Evolutionary conservation across 2,888 invertebrate species (phyloP), one percentile per base, ranked within the genome.

Genomic region (Conops quadrifasciatus): DNA sequence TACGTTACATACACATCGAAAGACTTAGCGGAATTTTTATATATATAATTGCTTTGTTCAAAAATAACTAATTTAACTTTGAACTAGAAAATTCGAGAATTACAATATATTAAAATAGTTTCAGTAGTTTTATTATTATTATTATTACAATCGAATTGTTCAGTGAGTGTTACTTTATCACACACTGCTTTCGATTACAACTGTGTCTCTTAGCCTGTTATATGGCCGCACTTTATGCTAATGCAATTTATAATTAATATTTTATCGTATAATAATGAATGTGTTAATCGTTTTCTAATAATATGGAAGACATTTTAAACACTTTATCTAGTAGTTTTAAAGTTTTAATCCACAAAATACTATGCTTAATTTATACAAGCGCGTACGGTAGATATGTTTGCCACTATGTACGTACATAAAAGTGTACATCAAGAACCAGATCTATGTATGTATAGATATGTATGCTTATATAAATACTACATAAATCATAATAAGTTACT

Each of bases 271-370:
- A 53, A 68, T 71, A 72, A 30, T 66, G 68, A 68, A 51, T 70
- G 63, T 71, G 21, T 72, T 71, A 71, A 67, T 75, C 30, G 63
- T 73, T 71, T 36, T 62, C 59, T 82, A 82, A 80, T 78, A 78
- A 80, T 82, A 82, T 82, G 82, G 82, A 82, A 82, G 82, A 82
- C 82, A 79, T 82, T 80, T 77, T 79, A 82, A 79, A 80, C 80
- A 76, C 70, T 73, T 75, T 68, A 70, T 78, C 75, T 36, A 9
- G 36, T 36, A 7, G 9, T 7, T 36, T 78, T 79, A 76, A 71
- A 73, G 73, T 59, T 72, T 72, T 63, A 63, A 51, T 71, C 47
- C 43, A 47, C 47, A 47, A 59, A 24, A 26, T 58, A n/a, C 16
- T 43, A 45, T 67, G 19, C 4, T 47, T 26, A 16, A 49, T 45